phyloP scores from a whole-genome alignment of 2,113 vertebrate species.

The Machaerirhynchus nigripectus region DNA sequence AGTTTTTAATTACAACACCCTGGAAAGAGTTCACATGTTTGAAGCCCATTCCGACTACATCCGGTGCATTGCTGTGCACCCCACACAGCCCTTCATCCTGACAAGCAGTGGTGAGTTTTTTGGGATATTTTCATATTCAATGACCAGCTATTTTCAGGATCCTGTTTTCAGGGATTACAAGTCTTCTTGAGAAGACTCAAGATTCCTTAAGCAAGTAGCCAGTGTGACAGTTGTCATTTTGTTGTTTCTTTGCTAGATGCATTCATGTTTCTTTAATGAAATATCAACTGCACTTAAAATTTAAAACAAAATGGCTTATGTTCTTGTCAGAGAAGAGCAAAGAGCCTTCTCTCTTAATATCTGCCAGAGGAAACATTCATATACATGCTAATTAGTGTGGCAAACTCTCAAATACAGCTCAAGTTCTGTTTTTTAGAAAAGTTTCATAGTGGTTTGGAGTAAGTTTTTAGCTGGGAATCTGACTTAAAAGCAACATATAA shows the following conservation, averaged over 20 bases:
- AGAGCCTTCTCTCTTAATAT: not conserved
- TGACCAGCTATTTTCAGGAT: not conserved
- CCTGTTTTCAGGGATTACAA: not conserved
- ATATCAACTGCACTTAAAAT: not conserved
- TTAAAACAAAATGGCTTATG: not conserved
- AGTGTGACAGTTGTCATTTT: not conserved
- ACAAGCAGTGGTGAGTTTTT: slow-evolving; percentile 90
- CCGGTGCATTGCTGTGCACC: slow-evolving; percentile 96
- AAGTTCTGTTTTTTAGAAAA: not conserved
- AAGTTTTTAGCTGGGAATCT: not conserved
- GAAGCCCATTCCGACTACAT: slow-evolving; percentile 98
- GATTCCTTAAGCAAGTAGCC: not conserved
- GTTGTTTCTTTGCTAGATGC: not conserved
- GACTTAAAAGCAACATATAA: not conserved
- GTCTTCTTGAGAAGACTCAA: not conserved
- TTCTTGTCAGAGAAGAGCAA: not conserved
- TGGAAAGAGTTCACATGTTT: slow-evolving; percentile 98
- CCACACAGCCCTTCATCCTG: slow-evolving; percentile 97
- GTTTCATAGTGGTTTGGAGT: not conserved
- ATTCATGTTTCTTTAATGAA: not conserved
- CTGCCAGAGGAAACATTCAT: not conserved
- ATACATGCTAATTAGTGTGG: not conserved
- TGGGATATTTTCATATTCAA: not conserved
- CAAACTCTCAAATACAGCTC: not conserved
- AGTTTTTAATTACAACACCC: slow-evolving; percentile 97